These are phyloP conservation scores for Drosophila willistoni DNA, from an alignment of 1,140 invertebrate species.

Conservation along the genomic window DNA sequence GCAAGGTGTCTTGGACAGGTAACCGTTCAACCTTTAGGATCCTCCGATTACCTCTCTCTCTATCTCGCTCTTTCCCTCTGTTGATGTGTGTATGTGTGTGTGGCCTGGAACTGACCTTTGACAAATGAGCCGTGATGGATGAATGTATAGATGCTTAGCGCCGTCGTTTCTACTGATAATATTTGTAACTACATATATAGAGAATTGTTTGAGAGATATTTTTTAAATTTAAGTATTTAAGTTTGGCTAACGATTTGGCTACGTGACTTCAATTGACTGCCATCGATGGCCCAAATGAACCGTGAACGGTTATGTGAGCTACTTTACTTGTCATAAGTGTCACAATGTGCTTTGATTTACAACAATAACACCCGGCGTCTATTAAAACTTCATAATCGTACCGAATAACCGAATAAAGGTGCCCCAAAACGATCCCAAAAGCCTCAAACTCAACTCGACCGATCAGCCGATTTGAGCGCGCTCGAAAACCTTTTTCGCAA, in stretches of 20 bases:
- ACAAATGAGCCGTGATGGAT: slow-evolving; percentile 73
- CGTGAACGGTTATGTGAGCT: slow-evolving; percentile 77
- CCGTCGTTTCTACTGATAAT: slow-evolving; percentile 61
- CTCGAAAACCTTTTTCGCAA: slow-evolving; percentile 36
- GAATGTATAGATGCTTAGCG: slow-evolving; percentile 50
- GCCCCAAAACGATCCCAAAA: slow-evolving; percentile 51
- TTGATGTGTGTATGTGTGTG: slow-evolving; percentile 42
- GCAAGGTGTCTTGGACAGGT: slow-evolving; percentile 57
- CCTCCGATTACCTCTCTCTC: neutral
- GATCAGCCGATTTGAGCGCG: neutral
- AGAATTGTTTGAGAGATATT: neutral
- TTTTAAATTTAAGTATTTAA: too few relatives aligned
- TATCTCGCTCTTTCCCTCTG: neutral
- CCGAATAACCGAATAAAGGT: slow-evolving; percentile 73
- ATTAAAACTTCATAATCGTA: slow-evolving; percentile 81
- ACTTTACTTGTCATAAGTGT: slow-evolving; percentile 81
- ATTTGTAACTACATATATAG: slow-evolving; percentile 47
- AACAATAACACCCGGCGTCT: slow-evolving; percentile 71
- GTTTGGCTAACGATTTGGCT: slow-evolving; percentile 51
- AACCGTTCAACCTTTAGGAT: neutral
- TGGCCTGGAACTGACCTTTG: slow-evolving; percentile 70
- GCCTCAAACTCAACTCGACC: slow-evolving; percentile 1
- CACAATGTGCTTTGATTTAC: slow-evolving; percentile 79
- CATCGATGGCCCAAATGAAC: slow-evolving; percentile 40
- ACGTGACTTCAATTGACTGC: slow-evolving; percentile 48